Percentiles rank a stretch among this genome's conserved stretches.
These are phyloP conservation scores for Botia kubotai DNA, from an alignment of 2,797 vertebrate genomes.

Conservation along the genomic window DNA sequence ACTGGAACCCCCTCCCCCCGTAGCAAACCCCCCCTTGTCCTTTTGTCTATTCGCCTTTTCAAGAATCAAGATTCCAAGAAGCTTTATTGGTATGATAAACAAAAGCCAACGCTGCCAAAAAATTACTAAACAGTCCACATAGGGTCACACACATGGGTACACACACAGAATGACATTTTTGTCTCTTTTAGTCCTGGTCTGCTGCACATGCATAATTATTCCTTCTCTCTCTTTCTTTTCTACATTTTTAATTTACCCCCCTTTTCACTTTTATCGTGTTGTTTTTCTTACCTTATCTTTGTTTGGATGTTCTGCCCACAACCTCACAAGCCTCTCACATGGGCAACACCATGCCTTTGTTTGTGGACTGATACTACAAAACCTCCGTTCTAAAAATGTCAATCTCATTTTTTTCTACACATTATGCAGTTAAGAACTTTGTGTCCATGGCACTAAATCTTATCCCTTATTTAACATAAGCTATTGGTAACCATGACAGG, in stretches of 20 bases:
- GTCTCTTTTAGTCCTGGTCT: not conserved
- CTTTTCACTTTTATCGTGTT: slow-evolving; percentile 29
- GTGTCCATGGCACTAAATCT: slow-evolving; percentile 10
- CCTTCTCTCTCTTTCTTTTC: not conserved
- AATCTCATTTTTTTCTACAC: slow-evolving; percentile 30
- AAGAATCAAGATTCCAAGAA: not conserved
- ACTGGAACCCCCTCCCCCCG: not conserved
- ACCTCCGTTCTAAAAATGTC: slow-evolving; percentile 52
- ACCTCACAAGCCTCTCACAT: slow-evolving; percentile 64
- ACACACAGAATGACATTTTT: not conserved
- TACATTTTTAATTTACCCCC: not conserved
- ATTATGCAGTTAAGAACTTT: not conserved
- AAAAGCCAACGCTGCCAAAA: not conserved
- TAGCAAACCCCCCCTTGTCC: slow-evolving; percentile 27
- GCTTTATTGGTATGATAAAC: not conserved
- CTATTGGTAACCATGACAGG: slow-evolving; percentile 9
- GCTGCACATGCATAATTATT: not conserved
- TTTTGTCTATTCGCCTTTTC: slow-evolving; percentile 16
- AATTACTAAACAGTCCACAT: not conserved
- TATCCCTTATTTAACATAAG: slow-evolving; percentile 5
- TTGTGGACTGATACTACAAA: slow-evolving; percentile 23
- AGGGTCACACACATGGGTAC: not conserved
- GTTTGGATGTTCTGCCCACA: slow-evolving; percentile 68
- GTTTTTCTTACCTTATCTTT: slow-evolving; percentile 65
- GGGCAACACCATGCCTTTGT: slow-evolving; percentile 48